Conservation (phyloP, 2,888 invertebrate species). For the Ceramica pisi region DNA sequence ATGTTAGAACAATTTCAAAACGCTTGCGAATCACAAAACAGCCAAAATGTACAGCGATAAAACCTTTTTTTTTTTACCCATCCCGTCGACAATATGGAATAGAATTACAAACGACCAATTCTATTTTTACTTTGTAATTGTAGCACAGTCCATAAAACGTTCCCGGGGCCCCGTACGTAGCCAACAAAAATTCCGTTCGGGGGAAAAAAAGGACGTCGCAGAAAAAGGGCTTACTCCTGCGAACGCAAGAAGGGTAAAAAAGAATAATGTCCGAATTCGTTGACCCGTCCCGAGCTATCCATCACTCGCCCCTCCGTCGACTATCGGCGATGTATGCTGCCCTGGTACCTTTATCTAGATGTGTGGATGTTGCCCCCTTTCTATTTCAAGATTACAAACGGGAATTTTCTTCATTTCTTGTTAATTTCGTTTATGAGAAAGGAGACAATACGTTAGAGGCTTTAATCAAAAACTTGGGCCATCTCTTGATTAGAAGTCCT, state of each 20-base stretch:
- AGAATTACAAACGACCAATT: conserved; percentile 86
- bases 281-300: conserved; percentile 91
- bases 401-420: conserved; percentile 76
- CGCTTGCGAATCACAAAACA: conserved; percentile 39
- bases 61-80: conserved; percentile 70
- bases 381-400: conserved; percentile 86
- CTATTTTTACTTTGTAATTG: conserved; percentile 90
- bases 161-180: conserved; percentile 76
- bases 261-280: conserved; percentile 92
- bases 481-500: conserved; percentile 35
- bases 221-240: conserved; percentile 90
- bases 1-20: conserved; percentile 21
- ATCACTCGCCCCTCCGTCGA: conserved; percentile 88
- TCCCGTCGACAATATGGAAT: conserved; percentile 81
- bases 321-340: conserved; percentile 86
- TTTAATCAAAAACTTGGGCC: conserved; percentile 33
- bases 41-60: conserved; percentile 65
- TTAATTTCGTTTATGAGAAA: conserved; percentile 72
- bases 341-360: conserved; percentile 81
- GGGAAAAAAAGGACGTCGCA: conserved; percentile 88
- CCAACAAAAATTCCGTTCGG: conserved; percentile 85
- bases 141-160: conserved; percentile 89
- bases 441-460: conserved; percentile 58
- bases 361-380: conserved; percentile 84
- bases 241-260: conserved; percentile 91